These are phyloP conservation scores for Pteronura brasiliensis DNA, from an alignment of 2,113 vertebrate genomes.

Conservation along the genomic window DNA sequence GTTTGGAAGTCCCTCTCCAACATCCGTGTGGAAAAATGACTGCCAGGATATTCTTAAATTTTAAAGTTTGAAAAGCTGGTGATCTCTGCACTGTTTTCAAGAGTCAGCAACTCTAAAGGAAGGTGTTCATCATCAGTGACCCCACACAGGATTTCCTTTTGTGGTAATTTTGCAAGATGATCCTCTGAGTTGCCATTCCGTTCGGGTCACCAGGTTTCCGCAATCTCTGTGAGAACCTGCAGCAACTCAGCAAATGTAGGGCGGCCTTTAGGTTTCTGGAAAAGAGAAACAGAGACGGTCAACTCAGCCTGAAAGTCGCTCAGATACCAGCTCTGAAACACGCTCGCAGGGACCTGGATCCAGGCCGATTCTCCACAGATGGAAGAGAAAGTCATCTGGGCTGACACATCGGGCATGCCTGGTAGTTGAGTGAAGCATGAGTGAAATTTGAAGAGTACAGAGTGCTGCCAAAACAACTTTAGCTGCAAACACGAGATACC, in stretches of 20 bases:
- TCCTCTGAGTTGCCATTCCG: neutral
- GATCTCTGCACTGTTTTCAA: neutral
- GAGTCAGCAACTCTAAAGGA: neutral
- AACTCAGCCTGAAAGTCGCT: neutral
- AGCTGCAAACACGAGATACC: neutral
- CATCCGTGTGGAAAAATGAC: neutral
- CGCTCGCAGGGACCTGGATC: neutral
- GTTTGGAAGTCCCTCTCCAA: neutral
- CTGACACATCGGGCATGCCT: neutral
- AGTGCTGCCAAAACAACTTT: neutral
- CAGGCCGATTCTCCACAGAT: neutral
- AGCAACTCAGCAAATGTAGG: slow-evolving; percentile 87
- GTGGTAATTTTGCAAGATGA: neutral
- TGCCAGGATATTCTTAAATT: neutral
- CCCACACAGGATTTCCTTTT: neutral
- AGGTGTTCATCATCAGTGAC: neutral
- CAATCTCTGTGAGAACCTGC: slow-evolving; percentile 81
- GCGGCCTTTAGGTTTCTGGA: slow-evolving; percentile 87
- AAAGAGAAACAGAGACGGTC: slow-evolving; percentile 18
- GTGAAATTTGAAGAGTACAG: neutral
- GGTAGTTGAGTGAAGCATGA: neutral
- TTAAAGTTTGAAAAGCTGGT: neutral
- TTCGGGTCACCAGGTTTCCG: slow-evolving; percentile 74
- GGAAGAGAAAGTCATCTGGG: neutral
- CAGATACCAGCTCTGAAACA: neutral